A percentile compares a stretch with the other conserved stretches of the same genome.
Evolutionary conservation across 2,113 vertebrate genomes (phyloP).

Genomic region (Cyanoliseus patagonus): DNA sequence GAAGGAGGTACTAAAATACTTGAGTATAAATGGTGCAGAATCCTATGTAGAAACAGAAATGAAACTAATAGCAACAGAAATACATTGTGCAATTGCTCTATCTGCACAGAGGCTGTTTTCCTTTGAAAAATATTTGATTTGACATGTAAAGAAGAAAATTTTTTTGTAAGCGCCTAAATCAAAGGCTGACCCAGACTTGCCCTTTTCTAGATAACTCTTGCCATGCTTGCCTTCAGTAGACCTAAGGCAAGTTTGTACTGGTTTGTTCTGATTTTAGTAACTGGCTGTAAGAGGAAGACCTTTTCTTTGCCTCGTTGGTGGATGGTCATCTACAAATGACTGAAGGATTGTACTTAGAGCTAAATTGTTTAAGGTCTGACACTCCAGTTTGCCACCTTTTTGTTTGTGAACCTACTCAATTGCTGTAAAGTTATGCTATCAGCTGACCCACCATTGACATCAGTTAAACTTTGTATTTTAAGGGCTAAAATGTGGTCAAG

Average conservation of each 20-base stretch:
- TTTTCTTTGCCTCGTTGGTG: neutral
- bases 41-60: neutral
- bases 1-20: neutral
- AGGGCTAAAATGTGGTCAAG: neutral
- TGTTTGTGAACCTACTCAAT: neutral
- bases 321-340: neutral
- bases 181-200: neutral
- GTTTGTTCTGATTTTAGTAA: neutral
- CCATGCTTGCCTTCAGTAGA: neutral
- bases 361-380: neutral
- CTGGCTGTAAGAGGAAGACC: neutral
- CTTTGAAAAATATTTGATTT: constrained; percentile 8
- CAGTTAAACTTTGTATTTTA: neutral
- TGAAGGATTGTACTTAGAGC: neutral
- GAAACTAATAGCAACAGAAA: neutral
- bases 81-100: neutral
- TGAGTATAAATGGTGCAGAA: neutral
- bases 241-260: neutral
- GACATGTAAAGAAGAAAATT: neutral
- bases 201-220: neutral
- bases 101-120: neutral
- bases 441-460: neutral
- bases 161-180: neutral
- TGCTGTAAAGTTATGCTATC: neutral
- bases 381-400: neutral